Evolutionary conservation across 2,797 vertebrate genomes (phyloP), one percentile per base, ranked within the genome.

Genomic region (Diplodus puntazzo): DNA sequence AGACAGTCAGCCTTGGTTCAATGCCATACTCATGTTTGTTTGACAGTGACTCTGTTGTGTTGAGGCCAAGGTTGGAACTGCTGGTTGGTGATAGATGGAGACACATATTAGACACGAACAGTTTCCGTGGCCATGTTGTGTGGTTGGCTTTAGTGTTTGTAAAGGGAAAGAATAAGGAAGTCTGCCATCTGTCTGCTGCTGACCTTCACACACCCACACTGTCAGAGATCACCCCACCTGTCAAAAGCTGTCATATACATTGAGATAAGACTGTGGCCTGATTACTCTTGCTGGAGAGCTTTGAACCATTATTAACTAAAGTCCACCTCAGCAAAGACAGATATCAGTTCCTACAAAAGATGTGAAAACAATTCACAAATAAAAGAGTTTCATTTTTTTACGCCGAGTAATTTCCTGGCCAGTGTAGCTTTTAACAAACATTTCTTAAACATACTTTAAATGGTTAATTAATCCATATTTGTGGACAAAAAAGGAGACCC

Each of bases 11-110:
- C 80, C 85, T 87, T 45, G 84, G 61, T 68, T 75, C 72, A 86
- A 78, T 80, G 81, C 80, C 61, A 21, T 43, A 61, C 49, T 30
- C 69, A 25, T 72, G 69, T 74, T 78, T 52, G 42, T 87, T 83
- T 81, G 84, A 80, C 50, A 65, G 68, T 69, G 75, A 88, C 34
- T 52, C 20, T 53, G 46, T 27, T 80, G 61, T 78, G 64, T 76
- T 66, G 10, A 61, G 57, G 58, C 78, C 79, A 91, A 89, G 85
- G 85, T 85, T 80, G 68, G 50, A 46, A 42, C 52, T 48, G 63
- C 66, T 77, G 53, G 59, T 58, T 23, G 11, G 53, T 78, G 59
- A 71, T 77, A 61, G 57, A 80, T 58, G 45, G 23, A 53, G 49
- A 69, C 21, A 59, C 27, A 16, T 16, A 75, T 60, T 18, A 69